Conservation (phyloP, 2,113 vertebrate species). For the Galeopterus variegatus region DNA sequence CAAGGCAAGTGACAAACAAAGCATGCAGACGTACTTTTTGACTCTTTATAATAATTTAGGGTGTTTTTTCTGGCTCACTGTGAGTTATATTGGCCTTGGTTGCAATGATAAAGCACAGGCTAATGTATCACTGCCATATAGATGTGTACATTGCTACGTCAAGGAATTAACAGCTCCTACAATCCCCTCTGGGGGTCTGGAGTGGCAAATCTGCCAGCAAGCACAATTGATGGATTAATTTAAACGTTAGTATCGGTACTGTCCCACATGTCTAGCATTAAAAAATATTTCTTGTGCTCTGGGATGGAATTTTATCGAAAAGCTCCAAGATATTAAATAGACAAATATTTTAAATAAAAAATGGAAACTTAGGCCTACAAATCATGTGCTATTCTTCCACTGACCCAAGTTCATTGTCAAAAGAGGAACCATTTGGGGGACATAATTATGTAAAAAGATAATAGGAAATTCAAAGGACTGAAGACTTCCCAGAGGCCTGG, state of each 20-base stretch:
- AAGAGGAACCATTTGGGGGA: neutral
- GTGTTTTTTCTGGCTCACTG: neutral
- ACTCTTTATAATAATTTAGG: neutral
- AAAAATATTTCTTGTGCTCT: neutral
- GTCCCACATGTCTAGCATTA: neutral
- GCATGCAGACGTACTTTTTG: neutral
- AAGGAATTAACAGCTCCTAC: neutral
- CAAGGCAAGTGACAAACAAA: neutral
- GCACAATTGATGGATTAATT: neutral
- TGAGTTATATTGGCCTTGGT: neutral
- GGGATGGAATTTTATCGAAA: conserved; percentile 3
- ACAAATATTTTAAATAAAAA: conserved; percentile 47
- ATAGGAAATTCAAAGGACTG: conserved; percentile 25
- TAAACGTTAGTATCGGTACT: neutral
- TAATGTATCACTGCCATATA: too few relatives aligned
- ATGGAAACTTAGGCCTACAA: neutral
- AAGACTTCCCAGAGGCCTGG: neutral
- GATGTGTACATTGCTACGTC: neutral
- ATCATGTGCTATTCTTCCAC: neutral
- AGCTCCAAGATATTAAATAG: conserved; percentile 17
- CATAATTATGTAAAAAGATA: neutral
- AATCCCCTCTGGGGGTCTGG: neutral
- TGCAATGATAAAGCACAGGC: neutral
- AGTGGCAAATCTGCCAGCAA: neutral
- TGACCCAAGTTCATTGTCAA: neutral